A percentile compares a stretch with the other conserved stretches of the same genome.
Evolutionary conservation across 2,888 invertebrate genomes (phyloP).

Genomic region (Drosophila pegasa): DNA sequence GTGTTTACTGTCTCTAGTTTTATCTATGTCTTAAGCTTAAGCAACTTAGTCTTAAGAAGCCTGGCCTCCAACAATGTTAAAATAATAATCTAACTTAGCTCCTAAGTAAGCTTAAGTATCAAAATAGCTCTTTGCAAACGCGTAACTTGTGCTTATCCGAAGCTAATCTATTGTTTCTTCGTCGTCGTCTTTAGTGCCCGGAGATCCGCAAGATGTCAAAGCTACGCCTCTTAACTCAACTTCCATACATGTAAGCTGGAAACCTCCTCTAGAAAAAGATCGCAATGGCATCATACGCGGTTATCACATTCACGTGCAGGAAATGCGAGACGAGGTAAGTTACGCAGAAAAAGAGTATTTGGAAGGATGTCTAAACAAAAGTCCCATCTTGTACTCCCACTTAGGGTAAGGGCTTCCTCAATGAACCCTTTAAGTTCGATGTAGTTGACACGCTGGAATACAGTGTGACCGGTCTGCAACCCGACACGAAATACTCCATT

Average conservation of each 20-base stretch:
- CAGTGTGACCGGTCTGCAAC: slow-evolving; percentile 95
- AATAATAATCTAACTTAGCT: slow-evolving; percentile 43
- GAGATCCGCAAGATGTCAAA: slow-evolving; percentile 97
- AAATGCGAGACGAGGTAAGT: slow-evolving; percentile 92
- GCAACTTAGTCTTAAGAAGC: slow-evolving; percentile 57
- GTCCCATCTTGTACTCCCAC: background rate
- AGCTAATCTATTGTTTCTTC: slow-evolving; percentile 53
- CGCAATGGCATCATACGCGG: slow-evolving; percentile 98
- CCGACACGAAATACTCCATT: slow-evolving; percentile 96
- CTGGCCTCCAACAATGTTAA: background rate
- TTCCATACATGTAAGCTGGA: slow-evolving; percentile 97
- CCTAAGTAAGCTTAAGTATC: slow-evolving; percentile 36
- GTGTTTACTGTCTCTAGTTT: slow-evolving; percentile 52
- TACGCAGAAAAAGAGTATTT: background rate
- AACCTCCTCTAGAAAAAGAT: slow-evolving; percentile 95
- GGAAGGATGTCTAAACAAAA: background rate
- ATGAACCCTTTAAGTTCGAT: slow-evolving; percentile 94
- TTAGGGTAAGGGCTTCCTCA: slow-evolving; percentile 88
- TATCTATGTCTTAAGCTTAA: slow-evolving; percentile 48
- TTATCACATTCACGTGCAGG: slow-evolving; percentile 98
- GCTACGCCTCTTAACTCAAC: slow-evolving; percentile 96
- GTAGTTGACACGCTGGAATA: slow-evolving; percentile 93
- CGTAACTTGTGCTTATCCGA: slow-evolving; percentile 31
- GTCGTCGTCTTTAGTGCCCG: slow-evolving; percentile 91
- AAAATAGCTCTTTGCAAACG: slow-evolving; percentile 1